Percentiles rank a stretch among this genome's conserved stretches.
Conservation (phyloP, 1,140 invertebrate species). For the Solenopsis fugax region DNA sequence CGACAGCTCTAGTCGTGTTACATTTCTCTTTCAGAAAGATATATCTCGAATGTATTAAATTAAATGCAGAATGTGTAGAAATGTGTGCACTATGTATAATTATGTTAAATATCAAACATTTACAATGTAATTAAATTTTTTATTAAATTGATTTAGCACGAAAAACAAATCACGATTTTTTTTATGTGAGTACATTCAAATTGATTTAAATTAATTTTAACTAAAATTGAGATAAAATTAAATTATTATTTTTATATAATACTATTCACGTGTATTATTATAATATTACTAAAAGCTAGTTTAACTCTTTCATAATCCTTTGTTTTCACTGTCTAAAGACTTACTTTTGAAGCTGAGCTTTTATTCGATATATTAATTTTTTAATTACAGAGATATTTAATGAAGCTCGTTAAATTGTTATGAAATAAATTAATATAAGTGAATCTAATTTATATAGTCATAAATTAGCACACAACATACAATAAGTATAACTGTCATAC, state of each 20-base stretch:
- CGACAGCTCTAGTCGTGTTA: background rate
- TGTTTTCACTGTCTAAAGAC: no score
- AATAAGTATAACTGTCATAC: background rate
- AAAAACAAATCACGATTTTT: background rate
- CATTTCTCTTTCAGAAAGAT: background rate
- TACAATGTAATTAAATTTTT: background rate
- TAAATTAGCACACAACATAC: background rate
- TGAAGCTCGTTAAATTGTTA: no score
- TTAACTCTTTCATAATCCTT: no score
- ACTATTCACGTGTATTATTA: no score
- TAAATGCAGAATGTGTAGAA: background rate
- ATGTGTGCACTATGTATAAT: background rate
- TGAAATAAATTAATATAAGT: background rate
- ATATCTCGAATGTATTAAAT: conserved; percentile 6
- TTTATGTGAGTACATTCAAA: background rate
- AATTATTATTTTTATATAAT: background rate
- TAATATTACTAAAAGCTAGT: no score
- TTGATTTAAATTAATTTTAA: background rate
- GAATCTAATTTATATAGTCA: background rate
- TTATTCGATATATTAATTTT: no score
- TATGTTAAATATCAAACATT: background rate
- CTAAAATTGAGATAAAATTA: background rate
- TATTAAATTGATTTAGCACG: background rate
- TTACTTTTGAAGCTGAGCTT: no score
- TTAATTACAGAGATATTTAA: background rate